A percentile compares a stretch with the other conserved stretches of the same genome.
Conservation (phyloP, 1,140 invertebrate genomes). For the silkworm (Bombyx mori) region DNA sequence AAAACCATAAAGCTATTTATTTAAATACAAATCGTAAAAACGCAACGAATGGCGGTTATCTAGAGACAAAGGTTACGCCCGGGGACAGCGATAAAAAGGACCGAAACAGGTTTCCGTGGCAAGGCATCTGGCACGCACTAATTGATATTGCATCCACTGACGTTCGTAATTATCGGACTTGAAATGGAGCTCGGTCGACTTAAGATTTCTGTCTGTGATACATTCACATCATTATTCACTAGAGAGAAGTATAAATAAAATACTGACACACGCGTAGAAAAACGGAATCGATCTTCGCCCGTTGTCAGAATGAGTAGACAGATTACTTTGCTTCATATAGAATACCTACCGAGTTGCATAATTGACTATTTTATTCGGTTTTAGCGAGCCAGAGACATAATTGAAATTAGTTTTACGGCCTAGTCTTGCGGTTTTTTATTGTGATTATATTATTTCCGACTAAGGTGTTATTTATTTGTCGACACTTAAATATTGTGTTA, state of each 20-base stretch:
- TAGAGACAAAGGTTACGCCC: constrained; percentile 40
- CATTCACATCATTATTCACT: constrained; percentile 2
- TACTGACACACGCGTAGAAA: too few relatives aligned
- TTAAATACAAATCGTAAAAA: constrained; percentile 6
- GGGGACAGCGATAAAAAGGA: constrained; percentile 35
- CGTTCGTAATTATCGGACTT: constrained; percentile 38
- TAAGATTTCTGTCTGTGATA: constrained; percentile 11
- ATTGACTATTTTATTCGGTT: too few relatives aligned
- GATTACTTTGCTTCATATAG: too few relatives aligned
- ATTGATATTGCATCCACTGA: constrained; percentile 55
- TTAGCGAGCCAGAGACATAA: too few relatives aligned
- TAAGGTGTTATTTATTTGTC: too few relatives aligned
- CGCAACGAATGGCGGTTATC: constrained; percentile 13
- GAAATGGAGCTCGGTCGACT: constrained; percentile 16
- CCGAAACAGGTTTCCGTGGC: constrained; percentile 52
- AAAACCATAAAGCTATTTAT: background rate
- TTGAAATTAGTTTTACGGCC: too few relatives aligned
- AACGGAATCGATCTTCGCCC: too few relatives aligned
- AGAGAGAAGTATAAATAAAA: constrained; percentile 1
- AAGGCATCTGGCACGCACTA: constrained; percentile 61
- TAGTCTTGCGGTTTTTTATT: too few relatives aligned
- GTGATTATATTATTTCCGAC: too few relatives aligned
- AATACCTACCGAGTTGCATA: too few relatives aligned
- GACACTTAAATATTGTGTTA: too few relatives aligned
- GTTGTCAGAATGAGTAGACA: too few relatives aligned